Conservation (phyloP, 2,888 invertebrate genomes). For the Clusia tigrina region DNA sequence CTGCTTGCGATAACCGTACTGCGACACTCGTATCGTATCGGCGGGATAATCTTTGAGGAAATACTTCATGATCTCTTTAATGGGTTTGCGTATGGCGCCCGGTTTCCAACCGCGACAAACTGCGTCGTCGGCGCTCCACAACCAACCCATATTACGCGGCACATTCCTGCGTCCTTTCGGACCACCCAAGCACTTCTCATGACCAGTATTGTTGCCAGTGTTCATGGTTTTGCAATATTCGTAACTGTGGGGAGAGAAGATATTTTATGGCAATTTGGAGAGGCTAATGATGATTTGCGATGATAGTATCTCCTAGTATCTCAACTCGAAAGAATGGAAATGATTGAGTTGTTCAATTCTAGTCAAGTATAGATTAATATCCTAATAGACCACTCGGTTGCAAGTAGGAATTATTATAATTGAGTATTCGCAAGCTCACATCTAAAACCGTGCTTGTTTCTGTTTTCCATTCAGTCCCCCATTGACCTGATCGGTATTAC, state of each 20-base stretch:
- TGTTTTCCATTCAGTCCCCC: no score
- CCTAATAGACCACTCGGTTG: no score
- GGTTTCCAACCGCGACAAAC: conserved; percentile 59
- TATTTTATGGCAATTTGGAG: conserved; percentile 22
- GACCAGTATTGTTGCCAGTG: conserved; percentile 65
- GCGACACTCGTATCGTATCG: conserved; percentile 55
- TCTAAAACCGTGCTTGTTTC: no score
- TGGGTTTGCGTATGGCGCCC: conserved; percentile 58
- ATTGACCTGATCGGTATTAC: no score
- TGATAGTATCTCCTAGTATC: conserved; percentile 31
- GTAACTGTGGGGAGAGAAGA: conserved; percentile 27
- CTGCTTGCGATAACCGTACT: conserved; percentile 46
- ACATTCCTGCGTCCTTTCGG: conserved; percentile 68
- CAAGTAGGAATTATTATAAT: no score
- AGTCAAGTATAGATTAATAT: no score
- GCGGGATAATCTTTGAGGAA: conserved; percentile 59
- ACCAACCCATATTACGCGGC: conserved; percentile 74
- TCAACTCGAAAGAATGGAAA: no score
- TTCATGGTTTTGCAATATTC: not conserved
- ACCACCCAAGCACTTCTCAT: conserved; percentile 67
- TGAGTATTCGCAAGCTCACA: no score
- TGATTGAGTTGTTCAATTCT: no score
- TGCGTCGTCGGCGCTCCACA: conserved; percentile 67
- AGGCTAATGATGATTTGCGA: conserved; percentile 43
- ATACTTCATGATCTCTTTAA: conserved; percentile 59